These are phyloP conservation scores for Hystrix brachyura DNA, from an alignment of 2,113 vertebrate genomes.

Conservation along the genomic window DNA sequence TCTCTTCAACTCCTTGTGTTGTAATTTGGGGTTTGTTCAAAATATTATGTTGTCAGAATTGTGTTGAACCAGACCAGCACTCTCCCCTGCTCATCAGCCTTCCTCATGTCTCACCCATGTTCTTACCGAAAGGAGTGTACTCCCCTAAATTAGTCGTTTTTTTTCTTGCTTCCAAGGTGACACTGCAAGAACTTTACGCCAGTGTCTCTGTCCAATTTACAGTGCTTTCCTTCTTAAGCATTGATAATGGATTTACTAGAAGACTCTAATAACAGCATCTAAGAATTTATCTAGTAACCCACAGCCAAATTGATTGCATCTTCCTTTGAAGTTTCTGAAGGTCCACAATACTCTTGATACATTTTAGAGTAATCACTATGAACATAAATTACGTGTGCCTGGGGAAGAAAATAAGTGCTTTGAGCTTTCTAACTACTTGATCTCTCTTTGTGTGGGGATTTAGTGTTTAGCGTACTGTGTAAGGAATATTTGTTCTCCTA, in stretches of 20 bases:
- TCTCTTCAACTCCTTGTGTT: not conserved
- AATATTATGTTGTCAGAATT: not conserved
- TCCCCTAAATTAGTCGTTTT: not conserved
- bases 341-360: not conserved
- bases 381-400: not conserved
- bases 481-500: not conserved
- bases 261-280: not conserved
- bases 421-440: slow-evolving; percentile 22
- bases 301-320: not conserved
- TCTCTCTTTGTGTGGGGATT: not conserved
- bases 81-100: not conserved
- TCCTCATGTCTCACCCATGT: not conserved
- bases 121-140: not conserved
- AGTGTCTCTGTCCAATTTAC: not conserved
- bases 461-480: not conserved
- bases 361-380: slow-evolving; percentile 41
- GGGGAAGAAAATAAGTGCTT: not conserved
- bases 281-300: not conserved
- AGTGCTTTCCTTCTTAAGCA: not conserved
- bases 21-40: not conserved
- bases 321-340: slow-evolving; percentile 37
- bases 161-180: not conserved
- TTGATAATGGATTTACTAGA: not conserved
- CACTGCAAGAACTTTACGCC: not conserved
- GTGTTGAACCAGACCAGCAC: not conserved